These are phyloP conservation scores for Rousettus madagascariensis DNA, from an alignment of 2,797 vertebrate genomes.

Conservation along the genomic window DNA sequence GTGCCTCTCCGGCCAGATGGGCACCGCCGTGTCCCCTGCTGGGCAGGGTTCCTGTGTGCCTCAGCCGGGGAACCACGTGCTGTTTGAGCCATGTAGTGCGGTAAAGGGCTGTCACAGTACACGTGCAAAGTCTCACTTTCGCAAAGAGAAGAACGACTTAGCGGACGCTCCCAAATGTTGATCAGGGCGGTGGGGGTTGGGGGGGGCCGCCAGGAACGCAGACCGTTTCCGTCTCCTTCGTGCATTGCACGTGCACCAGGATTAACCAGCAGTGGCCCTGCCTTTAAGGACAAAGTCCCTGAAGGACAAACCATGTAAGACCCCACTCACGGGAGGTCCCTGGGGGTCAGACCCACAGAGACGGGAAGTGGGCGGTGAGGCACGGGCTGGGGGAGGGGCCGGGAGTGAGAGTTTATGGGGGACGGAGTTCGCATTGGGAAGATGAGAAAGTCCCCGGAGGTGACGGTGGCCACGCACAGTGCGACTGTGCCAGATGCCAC, in stretches of 20 bases:
- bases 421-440: background rate
- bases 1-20: no score
- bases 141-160: background rate
- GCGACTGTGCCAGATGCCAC: fast-evolving
- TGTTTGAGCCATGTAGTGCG: fast-evolving
- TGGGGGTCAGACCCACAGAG: background rate
- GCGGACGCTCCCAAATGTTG: background rate
- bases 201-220: fast-evolving
- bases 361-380: background rate
- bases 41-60: background rate
- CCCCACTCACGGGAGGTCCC: background rate
- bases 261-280: background rate
- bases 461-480: background rate
- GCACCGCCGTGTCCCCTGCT: background rate
- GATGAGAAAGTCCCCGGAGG: background rate
- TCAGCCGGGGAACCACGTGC: background rate
- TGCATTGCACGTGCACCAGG: fast-evolving
- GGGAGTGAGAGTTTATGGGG: background rate
- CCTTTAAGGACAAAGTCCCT: background rate
- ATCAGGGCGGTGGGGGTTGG: fast-evolving
- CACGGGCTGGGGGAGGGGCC: background rate
- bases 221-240: fast-evolving
- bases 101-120: background rate
- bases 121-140: fast-evolving
- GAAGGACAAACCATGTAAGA: background rate